A percentile compares a stretch with the other conserved stretches of the same genome.
phyloP scores from a whole-genome alignment of 1,140 invertebrate species.

The Diploscapter pachys region DNA sequence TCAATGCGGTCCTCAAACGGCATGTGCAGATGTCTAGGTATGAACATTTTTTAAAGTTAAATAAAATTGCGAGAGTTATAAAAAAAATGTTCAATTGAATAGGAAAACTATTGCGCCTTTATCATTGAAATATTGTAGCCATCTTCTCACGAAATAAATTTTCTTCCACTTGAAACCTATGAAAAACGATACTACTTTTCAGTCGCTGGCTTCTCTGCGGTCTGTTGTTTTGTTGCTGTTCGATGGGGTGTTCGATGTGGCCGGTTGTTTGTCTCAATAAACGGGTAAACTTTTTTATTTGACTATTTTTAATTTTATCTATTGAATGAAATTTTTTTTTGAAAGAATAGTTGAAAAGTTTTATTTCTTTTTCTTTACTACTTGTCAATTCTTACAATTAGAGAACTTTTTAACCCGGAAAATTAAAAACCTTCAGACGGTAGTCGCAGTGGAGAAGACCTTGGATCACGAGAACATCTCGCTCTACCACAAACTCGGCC shows the following conservation, averaged over 20 bases:
- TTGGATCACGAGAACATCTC: slow-evolving; percentile 55
- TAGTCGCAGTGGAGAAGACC: slow-evolving; percentile 52
- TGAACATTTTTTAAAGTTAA: not conserved
- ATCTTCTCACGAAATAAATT: no score
- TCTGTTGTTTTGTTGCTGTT: slow-evolving; percentile 57
- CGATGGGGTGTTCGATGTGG: slow-evolving; percentile 57
- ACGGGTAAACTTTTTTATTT: slow-evolving; percentile 40
- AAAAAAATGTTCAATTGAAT: no score
- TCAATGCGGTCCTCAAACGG: slow-evolving; percentile 51
- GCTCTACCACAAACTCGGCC: slow-evolving; percentile 56
- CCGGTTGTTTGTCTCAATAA: slow-evolving; percentile 54
- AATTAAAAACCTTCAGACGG: slow-evolving; percentile 40
- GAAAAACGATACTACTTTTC: not conserved
- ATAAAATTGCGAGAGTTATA: no score
- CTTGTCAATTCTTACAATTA: no score
- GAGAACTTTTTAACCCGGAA: no score
- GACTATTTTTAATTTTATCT: slow-evolving; percentile 5
- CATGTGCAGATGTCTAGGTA: slow-evolving; percentile 21
- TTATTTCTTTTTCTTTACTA: no score
- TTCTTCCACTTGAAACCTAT: no score
- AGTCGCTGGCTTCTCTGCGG: slow-evolving; percentile 54
- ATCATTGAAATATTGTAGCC: no score
- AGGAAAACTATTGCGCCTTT: no score
- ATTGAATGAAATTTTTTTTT: no score
- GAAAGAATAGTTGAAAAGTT: no score